Evolutionary conservation across 30 jellyfish, hydroid and myxozoan species (phyloP).

Genomic region (Aurelia aurita complex sp. Pacific): DNA sequence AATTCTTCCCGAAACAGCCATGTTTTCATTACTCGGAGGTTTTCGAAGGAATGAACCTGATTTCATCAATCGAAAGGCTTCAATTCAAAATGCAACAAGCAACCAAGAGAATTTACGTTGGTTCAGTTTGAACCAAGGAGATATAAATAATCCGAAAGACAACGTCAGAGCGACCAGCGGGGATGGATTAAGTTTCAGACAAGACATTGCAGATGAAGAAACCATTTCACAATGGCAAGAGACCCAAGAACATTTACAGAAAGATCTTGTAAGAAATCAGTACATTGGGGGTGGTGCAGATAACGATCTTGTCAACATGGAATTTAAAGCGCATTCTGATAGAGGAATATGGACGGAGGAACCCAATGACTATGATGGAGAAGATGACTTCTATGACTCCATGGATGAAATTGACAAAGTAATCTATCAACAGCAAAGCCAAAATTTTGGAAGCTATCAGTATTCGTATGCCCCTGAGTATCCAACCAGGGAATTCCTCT

Average conservation of each 20-base stretch:
- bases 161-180: too few species aligned
- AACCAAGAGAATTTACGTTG: constrained; percentile 12
- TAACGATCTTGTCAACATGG: too few species aligned
- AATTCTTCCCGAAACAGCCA: constrained; percentile 13
- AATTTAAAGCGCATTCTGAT: too few species aligned
- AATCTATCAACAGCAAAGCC: neutral
- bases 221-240: too few species aligned
- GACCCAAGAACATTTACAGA: too few species aligned
- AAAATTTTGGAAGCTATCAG: neutral
- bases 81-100: neutral
- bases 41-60: constrained; percentile 12
- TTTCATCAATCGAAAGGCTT: neutral
- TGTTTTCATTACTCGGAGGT: constrained; percentile 35
- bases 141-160: too few species aligned
- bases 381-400: constrained; percentile 19
- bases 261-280: too few species aligned
- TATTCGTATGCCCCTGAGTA: neutral
- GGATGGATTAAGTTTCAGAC: too few species aligned
- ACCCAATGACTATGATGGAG: constrained; percentile 6
- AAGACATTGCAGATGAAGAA: too few species aligned
- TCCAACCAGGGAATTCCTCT: neutral
- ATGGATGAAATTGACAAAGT: constrained; percentile 27
- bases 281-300: too few species aligned
- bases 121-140: constrained; percentile 7
- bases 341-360: constrained; percentile 56